A percentile compares a stretch with the other conserved stretches of the same genome.
These are phyloP conservation scores for Sylvilagus floridanus DNA, from an alignment of 2,797 vertebrate genomes.

Conservation along the genomic window DNA sequence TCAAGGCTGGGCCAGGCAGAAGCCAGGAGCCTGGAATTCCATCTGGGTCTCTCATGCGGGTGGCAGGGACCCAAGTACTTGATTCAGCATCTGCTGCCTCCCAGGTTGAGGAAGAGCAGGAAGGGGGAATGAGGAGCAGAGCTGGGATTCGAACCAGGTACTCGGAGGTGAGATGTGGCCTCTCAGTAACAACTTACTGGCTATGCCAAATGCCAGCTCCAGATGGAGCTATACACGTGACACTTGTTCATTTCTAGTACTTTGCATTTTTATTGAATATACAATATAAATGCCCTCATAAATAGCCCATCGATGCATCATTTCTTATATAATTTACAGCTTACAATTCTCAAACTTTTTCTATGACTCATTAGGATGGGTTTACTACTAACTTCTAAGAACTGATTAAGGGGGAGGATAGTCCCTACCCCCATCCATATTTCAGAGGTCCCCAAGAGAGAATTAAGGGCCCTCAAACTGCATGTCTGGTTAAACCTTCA, in stretches of 20 bases:
- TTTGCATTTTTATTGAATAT: neutral
- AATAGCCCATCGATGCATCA: neutral
- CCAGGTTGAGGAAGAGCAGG: too few species aligned
- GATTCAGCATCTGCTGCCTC: too few species aligned
- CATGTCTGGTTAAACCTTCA: neutral
- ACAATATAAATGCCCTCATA: neutral
- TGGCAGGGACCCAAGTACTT: too few species aligned
- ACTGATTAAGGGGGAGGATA: neutral
- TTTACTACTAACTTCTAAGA: slow-evolving; percentile 18
- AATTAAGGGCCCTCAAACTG: neutral
- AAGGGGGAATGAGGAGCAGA: too few species aligned
- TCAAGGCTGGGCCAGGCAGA: too few species aligned
- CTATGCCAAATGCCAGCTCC: too few species aligned
- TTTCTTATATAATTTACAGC: neutral
- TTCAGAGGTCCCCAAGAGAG: neutral
- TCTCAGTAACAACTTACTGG: too few species aligned
- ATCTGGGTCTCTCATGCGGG: too few species aligned
- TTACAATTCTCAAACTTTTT: neutral
- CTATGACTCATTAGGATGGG: neutral
- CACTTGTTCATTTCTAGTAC: slow-evolving; percentile 11
- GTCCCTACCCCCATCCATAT: neutral
- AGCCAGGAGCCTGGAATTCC: too few species aligned
- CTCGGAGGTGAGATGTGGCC: too few species aligned
- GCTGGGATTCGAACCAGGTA: too few species aligned
- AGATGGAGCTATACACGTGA: neutral